Evolutionary conservation across 2,113 vertebrate species (phyloP), one percentile per base, ranked within the genome.

Genomic region (Pollimyrus isidori): DNA sequence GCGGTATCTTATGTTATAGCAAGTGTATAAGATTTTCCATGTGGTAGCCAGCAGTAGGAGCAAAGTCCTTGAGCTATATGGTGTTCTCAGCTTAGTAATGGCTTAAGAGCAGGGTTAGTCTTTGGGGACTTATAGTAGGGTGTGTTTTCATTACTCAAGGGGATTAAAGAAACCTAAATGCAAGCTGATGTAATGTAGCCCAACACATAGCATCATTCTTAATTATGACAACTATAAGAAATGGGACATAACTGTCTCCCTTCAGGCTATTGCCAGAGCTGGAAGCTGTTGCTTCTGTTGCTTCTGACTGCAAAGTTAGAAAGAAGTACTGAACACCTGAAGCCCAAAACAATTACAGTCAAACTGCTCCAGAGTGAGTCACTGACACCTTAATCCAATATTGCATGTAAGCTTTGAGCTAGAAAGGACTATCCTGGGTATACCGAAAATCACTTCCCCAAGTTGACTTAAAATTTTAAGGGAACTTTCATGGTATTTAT

Each of bases 211-310:
- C 80, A 26, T 53, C 56, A 82, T 84, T 80, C 82, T 84, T 62
- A 89, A 89, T 89, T 46, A 89, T 89, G 46, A 88, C 49, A 89
- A 50, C 45, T 84, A 23, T 85, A 89, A 45, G 26, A 58, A 58
- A 46, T 84, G 2, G 7, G 35, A 62, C 52, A 84, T 62, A 84
- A 89, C 50, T 46, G 30, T 85, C 53, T 49, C 52, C 76, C 35
- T 62, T 45, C 52, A 84, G 52, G 52, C 30, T 50, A 5, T 62
- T 45, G 52, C 39, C 53, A n/a, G 80, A 62, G 49, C 39, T 48
- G 42, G 52, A 84, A 52, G 26, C n/a, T 58, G 10, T 62, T 84
- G 30, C 69, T 53, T 82, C 88, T 82, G 10, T 62, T 62, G 48
- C 69, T 53, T 82, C 88, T 82, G 48, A 39, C 88, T 49, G 39